Conservation (phyloP, 2,888 invertebrate species). For the Chloroclystis v-ata region DNA sequence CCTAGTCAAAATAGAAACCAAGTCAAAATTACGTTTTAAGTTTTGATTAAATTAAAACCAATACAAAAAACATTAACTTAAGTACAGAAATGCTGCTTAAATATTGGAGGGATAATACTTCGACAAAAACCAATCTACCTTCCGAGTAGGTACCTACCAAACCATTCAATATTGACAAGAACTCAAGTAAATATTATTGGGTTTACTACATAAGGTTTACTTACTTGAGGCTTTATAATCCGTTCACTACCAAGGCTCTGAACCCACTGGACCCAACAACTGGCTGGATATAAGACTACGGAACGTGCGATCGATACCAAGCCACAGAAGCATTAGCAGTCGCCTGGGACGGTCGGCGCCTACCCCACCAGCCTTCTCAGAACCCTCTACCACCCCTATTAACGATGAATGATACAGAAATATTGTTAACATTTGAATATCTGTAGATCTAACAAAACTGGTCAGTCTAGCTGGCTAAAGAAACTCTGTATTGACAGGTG, state of each 20-base stretch:
- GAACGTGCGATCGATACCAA: conserved; percentile 50
- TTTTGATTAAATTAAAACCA: too few relatives aligned
- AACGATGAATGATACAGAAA: not conserved
- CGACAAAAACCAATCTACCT: too few relatives aligned
- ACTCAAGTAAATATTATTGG: too few relatives aligned
- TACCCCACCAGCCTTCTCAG: conserved; percentile 22
- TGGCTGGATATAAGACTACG: conserved; percentile 33
- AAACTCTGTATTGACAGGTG: conserved; percentile 28
- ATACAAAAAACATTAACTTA: too few relatives aligned
- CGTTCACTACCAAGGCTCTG: conserved; percentile 19
- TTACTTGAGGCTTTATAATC: conserved; percentile 17
- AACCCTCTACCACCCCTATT: conserved; percentile 22
- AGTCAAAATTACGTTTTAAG: too few relatives aligned
- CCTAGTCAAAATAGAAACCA: too few relatives aligned
- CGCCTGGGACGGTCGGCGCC: conserved; percentile 44
- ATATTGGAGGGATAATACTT: too few relatives aligned
- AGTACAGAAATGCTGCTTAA: too few relatives aligned
- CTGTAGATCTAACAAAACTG: conserved; percentile 32
- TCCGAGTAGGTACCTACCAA: too few relatives aligned
- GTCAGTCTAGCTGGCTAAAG: conserved; percentile 29
- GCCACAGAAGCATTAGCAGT: conserved; percentile 19
- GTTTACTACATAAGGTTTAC: not conserved
- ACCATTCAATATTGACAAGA: too few relatives aligned
- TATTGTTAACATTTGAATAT: conserved; percentile 11
- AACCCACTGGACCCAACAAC: conserved; percentile 22